Conservation (phyloP, 2,797 vertebrate species). For the Oreortyx pictus region DNA sequence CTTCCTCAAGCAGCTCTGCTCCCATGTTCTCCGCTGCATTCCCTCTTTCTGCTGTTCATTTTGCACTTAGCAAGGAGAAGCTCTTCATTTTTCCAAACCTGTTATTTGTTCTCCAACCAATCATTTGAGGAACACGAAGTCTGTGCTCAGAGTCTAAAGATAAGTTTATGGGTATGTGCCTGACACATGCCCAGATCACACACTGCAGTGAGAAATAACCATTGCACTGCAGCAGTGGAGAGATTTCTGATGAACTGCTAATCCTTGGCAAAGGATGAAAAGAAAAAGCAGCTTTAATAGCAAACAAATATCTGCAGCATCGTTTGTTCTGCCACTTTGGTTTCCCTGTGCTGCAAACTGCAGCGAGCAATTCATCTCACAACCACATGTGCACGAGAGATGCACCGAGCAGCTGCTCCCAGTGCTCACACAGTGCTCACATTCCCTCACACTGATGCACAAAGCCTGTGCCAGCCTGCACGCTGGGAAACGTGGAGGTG, state of each 20-base stretch:
- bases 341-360: not conserved
- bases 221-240: not conserved
- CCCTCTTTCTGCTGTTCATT: not conserved
- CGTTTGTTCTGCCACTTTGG: not conserved
- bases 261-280: not conserved
- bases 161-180: not conserved
- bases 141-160: not conserved
- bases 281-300: not conserved
- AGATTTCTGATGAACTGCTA: not conserved
- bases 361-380: not conserved
- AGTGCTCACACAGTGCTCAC: rapidly evolving
- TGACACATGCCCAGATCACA: not conserved
- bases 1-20: not conserved
- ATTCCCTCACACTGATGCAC: too few relatives aligned
- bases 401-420: not conserved
- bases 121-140: not conserved
- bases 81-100: not conserved
- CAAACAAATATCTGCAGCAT: not conserved
- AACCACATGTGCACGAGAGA: not conserved
- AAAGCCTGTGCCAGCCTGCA: too few relatives aligned
- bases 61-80: not conserved
- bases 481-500: not conserved
- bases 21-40: not conserved
- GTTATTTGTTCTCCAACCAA: not conserved
- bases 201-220: not conserved